Evolutionary conservation across 2,888 invertebrate species (phyloP).

Genomic region (Drosophila rubida): DNA sequence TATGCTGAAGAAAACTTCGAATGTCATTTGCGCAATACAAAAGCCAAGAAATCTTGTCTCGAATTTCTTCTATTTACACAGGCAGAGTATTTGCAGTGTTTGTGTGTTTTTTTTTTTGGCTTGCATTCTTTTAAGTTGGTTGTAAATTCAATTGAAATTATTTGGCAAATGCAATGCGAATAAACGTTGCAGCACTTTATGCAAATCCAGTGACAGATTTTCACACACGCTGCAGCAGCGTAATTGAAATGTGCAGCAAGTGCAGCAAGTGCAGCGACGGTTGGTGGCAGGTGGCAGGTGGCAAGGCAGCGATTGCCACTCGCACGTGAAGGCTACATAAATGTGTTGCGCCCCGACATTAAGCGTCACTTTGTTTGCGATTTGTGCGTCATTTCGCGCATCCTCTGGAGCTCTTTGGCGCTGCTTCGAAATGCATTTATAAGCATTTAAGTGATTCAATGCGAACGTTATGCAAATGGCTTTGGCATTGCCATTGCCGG

Average conservation of each 20-base stretch:
- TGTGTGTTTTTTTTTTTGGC: not conserved
- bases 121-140: conserved; percentile 35
- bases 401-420: conserved; percentile 5
- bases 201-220: conserved; percentile 64
- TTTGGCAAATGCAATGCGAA: conserved; percentile 52
- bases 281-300: too few species aligned
- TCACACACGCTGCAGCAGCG: conserved; percentile 13
- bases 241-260: conserved; percentile 38
- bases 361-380: conserved; percentile 49
- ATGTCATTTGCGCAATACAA: too few species aligned
- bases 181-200: conserved; percentile 53
- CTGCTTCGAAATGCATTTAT: conserved; percentile 23
- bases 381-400: conserved; percentile 38
- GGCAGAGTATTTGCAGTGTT: not conserved
- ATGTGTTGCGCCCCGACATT: conserved; percentile 29
- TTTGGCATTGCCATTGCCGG: conserved; percentile 13
- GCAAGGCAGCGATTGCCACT: conserved; percentile 11
- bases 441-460: conserved; percentile 59
- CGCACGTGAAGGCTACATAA: conserved; percentile 18
- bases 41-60: too few species aligned
- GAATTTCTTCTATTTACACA: too few species aligned
- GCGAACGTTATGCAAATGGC: conserved; percentile 36
- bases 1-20: too few species aligned
- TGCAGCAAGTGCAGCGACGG: too few species aligned
- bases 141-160: conserved; percentile 67